Percentiles rank a stretch among this genome's conserved stretches.
Conservation (phyloP, 2,797 vertebrate species). For the Eremophila alpestris region DNA sequence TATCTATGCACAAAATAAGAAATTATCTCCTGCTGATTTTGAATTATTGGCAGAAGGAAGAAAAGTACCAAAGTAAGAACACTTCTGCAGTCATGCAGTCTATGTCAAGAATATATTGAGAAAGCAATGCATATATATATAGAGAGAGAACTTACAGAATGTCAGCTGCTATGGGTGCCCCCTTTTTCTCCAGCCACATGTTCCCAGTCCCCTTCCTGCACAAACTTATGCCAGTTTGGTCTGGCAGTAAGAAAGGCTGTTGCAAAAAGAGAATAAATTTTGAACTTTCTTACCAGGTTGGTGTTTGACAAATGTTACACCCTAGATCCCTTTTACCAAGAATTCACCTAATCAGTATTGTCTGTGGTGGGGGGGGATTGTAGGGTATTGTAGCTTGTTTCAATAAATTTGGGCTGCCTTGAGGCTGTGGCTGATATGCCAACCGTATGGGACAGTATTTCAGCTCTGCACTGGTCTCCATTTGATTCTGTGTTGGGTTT, state of each 20-base stretch:
- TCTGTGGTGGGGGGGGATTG: rapidly evolving
- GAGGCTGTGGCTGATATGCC: neutral
- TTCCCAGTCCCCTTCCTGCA: neutral
- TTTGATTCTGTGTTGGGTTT: neutral
- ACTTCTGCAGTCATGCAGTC: neutral
- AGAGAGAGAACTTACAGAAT: neutral
- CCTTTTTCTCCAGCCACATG: neutral
- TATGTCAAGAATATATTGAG: neutral
- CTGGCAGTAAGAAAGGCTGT: neutral
- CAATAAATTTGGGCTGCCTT: neutral
- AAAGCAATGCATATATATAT: neutral
- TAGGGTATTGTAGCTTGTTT: neutral
- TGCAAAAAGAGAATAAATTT: neutral
- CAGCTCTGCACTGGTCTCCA: neutral
- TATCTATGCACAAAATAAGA: neutral
- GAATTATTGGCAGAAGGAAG: neutral
- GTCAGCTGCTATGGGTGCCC: neutral
- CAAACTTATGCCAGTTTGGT: neutral
- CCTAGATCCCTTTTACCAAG: neutral
- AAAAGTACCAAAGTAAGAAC: neutral
- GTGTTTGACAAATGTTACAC: neutral
- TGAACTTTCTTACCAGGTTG: neutral
- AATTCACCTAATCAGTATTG: neutral
- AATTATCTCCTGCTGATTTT: neutral
- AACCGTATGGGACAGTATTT: neutral